These are phyloP conservation scores for Acanthoscelides obtectus DNA, from an alignment of 2,888 invertebrate species.

Conservation along the genomic window DNA sequence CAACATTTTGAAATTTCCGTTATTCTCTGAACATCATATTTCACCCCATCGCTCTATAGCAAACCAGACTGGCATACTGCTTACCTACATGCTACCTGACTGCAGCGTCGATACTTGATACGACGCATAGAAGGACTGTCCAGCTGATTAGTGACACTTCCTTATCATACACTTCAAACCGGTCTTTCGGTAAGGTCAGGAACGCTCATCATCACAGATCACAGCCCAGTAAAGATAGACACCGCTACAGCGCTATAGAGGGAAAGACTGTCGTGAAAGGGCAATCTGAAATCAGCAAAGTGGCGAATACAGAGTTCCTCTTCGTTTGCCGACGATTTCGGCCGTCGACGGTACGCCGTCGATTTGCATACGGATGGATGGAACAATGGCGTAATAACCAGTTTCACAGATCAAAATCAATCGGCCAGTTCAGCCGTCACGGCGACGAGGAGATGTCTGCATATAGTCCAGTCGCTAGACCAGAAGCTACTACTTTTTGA, in stretches of 20 bases:
- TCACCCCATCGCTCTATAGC: too few relatives aligned
- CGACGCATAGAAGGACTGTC: too few relatives aligned
- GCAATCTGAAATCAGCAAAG: slow-evolving; percentile 23
- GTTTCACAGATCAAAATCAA: slow-evolving; percentile 43
- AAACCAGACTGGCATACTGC: too few relatives aligned
- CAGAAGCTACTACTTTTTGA: too few relatives aligned
- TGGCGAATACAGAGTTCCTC: slow-evolving; percentile 11
- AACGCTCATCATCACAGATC: too few relatives aligned
- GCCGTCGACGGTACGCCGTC: neutral
- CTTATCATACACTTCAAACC: too few relatives aligned
- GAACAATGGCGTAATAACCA: slow-evolving; percentile 41
- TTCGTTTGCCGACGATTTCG: neutral
- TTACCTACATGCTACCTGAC: too few relatives aligned
- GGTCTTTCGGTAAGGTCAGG: too few relatives aligned
- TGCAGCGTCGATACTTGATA: too few relatives aligned
- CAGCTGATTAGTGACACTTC: too few relatives aligned
- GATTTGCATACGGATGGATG: slow-evolving; percentile 41
- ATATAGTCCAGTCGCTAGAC: neutral
- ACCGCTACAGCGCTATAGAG: neutral
- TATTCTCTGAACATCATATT: too few relatives aligned
- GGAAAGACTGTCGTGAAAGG: neutral
- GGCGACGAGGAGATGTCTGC: neutral
- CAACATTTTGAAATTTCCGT: too few relatives aligned
- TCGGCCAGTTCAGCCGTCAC: slow-evolving; percentile 21
- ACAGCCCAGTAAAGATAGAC: neutral